Conservation (phyloP, 2,113 vertebrate genomes). For the Ammodramus savannarum region DNA sequence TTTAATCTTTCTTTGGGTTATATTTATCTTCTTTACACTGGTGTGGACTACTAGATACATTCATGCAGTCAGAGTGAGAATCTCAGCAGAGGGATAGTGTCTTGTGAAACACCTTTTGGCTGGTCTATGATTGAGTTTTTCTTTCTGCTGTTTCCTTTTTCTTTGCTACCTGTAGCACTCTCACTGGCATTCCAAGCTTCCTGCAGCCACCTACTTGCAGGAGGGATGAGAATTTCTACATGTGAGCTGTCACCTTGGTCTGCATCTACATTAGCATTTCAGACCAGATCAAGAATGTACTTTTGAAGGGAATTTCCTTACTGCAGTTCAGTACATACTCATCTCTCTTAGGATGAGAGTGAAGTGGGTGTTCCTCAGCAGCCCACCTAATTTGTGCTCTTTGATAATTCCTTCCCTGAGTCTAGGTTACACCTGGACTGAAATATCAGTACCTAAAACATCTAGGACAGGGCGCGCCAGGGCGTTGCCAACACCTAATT, state of each 20-base stretch:
- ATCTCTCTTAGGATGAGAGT: background rate
- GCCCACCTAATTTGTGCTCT: background rate
- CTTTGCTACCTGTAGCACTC: background rate
- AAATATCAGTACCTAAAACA: background rate
- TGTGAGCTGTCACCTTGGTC: background rate
- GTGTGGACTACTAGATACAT: background rate
- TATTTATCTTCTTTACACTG: constrained; percentile 15
- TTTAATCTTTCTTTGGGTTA: constrained; percentile 11
- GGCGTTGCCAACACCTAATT: background rate
- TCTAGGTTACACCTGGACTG: background rate
- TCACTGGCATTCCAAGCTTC: background rate
- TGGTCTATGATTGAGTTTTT: background rate
- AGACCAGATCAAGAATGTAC: background rate
- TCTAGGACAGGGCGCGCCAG: background rate
- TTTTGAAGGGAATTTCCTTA: background rate
- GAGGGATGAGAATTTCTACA: background rate
- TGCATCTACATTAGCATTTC: background rate
- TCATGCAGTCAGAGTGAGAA: background rate
- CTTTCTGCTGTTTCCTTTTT: background rate
- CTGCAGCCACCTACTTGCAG: background rate
- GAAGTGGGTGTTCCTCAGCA: background rate
- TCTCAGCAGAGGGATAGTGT: background rate
- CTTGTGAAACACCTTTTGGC: background rate
- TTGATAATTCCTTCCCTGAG: background rate
- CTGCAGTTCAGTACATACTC: background rate